Base-by-base conservation (phyloP, 1,140 invertebrate genomes). In the Drosophila sp. region DNA sequence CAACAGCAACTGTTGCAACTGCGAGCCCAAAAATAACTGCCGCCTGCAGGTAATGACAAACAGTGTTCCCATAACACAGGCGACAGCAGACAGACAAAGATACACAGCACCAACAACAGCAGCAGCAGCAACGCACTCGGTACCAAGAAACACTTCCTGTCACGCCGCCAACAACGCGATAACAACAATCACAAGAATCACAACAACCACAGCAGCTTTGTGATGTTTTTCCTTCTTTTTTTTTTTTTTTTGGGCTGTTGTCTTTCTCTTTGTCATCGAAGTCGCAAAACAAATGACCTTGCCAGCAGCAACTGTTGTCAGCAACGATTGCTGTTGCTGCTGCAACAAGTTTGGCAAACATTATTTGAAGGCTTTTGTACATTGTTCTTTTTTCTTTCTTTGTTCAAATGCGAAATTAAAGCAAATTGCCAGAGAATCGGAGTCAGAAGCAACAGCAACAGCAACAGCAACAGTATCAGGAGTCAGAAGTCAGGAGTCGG, bases 331-430 rank as follows among this genome's bases (percentile, higher is more conserved):
- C 36, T 34, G 54, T 38, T 58, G 62, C 21, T 64, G 43, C 25
- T 50, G 83, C 83, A 89, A 89, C 83, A 89, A 89, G 83, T 89
- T 83, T 80, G 83, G 6, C 83, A 83, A 89, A 89, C 84, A 83
- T 80, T 89, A 77, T 89, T 86, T 67, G 21, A 43, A 45, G 64
- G 76, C 65, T 80, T 83, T 78, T 80, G 78, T 73, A 66, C 67
- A 86, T 86, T 74, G 77, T 80, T 76, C 41, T 13, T 32, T 43
- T 34, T 56, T 36, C 27, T 34, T 36, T 36, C 65, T 74, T 62
- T 57, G 71, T 74, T 64, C 72, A 67, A 84, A 80, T 84, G 56
- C 65, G 65, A 61, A 86, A 74, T 71, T 48, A 80, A 86, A 58
- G 53, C 78, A 32, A 5, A 38, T 38, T 38, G n/a, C 36, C 36